Evolutionary conservation across 2,113 vertebrate species (phyloP).

Genomic region (Gobio gobio): DNA sequence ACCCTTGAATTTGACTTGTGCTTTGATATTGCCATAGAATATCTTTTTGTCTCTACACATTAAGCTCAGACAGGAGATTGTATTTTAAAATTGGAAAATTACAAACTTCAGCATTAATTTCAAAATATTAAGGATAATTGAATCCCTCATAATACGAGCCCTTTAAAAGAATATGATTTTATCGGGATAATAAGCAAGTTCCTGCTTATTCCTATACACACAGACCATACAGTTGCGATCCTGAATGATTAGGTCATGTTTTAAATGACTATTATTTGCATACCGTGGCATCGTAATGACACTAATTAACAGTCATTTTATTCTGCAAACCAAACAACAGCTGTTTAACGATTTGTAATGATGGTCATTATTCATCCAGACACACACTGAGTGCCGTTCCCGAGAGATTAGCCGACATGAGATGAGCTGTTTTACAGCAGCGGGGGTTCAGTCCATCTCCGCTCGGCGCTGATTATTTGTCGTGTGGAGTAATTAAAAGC

Average conservation of each 20-base stretch:
- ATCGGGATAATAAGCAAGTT: neutral
- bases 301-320: conserved; percentile 3
- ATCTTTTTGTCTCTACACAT: neutral
- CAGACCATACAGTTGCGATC: neutral
- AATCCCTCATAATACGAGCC: neutral
- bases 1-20: neutral
- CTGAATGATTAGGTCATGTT: neutral
- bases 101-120: neutral
- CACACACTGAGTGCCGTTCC: neutral
- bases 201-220: neutral
- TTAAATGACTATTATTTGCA: conserved; percentile 13
- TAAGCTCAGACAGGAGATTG: neutral
- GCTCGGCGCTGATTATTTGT: conserved; percentile 49
- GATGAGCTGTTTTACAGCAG: conserved; percentile 24
- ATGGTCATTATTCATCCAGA: conserved; percentile 3
- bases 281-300: neutral
- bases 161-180: neutral
- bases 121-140: neutral
- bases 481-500: conserved; percentile 10
- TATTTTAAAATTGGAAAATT: neutral
- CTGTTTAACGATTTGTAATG: conserved; percentile 21
- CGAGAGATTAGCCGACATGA: conserved; percentile 21
- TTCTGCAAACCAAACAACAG: conserved; percentile 20
- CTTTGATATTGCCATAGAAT: neutral
- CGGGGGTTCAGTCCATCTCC: conserved; percentile 20